Percentiles rank a stretch among this genome's conserved stretches.
Conservation (phyloP, 2,797 vertebrate species). For the Ptychobarbus kaznakovi region DNA sequence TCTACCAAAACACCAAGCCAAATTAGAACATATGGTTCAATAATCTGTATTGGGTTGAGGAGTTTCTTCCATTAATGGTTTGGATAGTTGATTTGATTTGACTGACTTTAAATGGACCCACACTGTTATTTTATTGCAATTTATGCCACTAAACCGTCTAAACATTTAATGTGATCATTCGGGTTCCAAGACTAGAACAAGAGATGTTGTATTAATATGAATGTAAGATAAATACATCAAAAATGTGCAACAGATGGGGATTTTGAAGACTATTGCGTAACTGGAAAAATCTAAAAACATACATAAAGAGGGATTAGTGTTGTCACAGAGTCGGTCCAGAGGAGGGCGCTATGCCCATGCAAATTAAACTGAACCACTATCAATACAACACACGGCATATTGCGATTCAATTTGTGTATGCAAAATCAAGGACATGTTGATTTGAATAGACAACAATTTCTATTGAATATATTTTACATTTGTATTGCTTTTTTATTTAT, state of each 20-base stretch:
- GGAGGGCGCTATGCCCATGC: slow-evolving; percentile 16
- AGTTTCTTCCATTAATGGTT: background rate
- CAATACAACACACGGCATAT: background rate
- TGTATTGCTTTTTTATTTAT: background rate
- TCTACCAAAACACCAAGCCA: background rate
- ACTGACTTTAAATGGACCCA: background rate
- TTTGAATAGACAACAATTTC: background rate
- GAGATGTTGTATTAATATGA: background rate
- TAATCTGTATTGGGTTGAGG: background rate
- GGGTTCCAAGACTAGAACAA: background rate
- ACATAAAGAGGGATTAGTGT: background rate
- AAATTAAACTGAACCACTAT: background rate
- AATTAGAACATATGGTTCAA: background rate
- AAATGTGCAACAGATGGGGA: slow-evolving; percentile 8
- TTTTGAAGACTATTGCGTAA: slow-evolving; percentile 8
- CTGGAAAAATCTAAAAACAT: background rate
- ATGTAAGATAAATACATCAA: background rate
- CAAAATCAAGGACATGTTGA: background rate
- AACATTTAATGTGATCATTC: background rate
- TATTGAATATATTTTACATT: background rate
- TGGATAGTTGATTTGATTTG: background rate
- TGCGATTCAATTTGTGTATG: background rate
- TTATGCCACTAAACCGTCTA: background rate
- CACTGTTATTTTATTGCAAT: background rate
- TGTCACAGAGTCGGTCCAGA: background rate